Percentiles rank a stretch among this genome's conserved stretches.
These are phyloP conservation scores for Oscheius sp. DNA, from an alignment of 1,140 invertebrate species.

Conservation along the genomic window DNA sequence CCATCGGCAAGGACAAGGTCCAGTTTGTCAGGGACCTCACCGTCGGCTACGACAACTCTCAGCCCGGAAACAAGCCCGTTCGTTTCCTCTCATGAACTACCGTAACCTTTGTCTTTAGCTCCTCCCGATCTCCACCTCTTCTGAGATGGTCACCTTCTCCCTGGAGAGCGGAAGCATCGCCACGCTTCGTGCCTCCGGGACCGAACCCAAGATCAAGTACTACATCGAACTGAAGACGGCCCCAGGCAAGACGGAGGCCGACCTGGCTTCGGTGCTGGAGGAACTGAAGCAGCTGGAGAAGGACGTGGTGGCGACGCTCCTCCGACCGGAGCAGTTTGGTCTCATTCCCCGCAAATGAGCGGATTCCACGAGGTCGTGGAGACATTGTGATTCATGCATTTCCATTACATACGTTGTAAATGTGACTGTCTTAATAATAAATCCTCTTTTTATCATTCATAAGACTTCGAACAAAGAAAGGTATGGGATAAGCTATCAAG, in stretches of 20 bases:
- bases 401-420: too few relatives aligned
- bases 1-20: constrained; percentile 75
- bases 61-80: constrained; percentile 72
- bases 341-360: constrained; percentile 46
- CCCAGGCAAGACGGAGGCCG: constrained; percentile 52
- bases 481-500: too few relatives aligned
- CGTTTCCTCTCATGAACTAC: constrained; percentile 38
- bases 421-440: too few relatives aligned
- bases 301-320: constrained; percentile 52
- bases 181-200: constrained; percentile 91
- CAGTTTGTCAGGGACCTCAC: constrained; percentile 79
- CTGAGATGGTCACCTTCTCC: constrained; percentile 94
- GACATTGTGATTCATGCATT: too few relatives aligned
- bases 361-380: too few relatives aligned
- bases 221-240: constrained; percentile 78
- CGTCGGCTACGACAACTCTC: constrained; percentile 76
- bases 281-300: constrained; percentile 46
- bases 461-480: too few relatives aligned
- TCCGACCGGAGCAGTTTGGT: constrained; percentile 51
- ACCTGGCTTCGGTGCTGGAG: constrained; percentile 41
- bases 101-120: constrained; percentile 55
- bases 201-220: constrained; percentile 97
- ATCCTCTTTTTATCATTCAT: too few relatives aligned
- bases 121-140: constrained; percentile 74
- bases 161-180: constrained; percentile 82